Base-by-base conservation (phyloP, 2,113 vertebrate genomes). In the Eleginops maclovinus region DNA sequence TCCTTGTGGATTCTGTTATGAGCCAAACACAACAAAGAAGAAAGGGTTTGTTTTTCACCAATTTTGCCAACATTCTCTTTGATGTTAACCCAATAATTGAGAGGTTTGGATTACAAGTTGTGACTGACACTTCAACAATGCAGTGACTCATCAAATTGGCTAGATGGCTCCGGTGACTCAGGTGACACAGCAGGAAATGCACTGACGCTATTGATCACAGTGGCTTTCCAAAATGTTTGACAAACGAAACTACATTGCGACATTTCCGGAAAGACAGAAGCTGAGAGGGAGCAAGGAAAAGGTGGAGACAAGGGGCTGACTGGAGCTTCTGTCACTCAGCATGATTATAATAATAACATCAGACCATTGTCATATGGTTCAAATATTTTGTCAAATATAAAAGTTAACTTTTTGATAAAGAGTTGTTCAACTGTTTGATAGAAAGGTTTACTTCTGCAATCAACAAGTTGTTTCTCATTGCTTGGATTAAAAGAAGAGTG, bases 171-270 rank as follows among this genome's bases (percentile, higher is more conserved):
- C 65, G 75, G 60, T 17, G 50, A 51, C 87, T 82, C 81, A 84
- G 81, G 86, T 91, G 89, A 93, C 70, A 92, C 85, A 85, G 87
- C 85, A 81, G 82, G 79, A 85, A 86, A 78, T 82, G 75, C 77
- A 59, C 60, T 54, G 19, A 75, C 66, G 74, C 10, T 43, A 55
- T 61, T 78, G 81, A 86, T 87, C 53, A 67, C 47, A 63, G 61
- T 21, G 47, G n/a, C 62, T 68, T 44, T 75, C 59, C 43, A 74
- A 65, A 86, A 74, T 31, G 41, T 72, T 19, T 56, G 12, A 53
- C 16, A 28, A 49, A 43, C 3, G 9, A 9, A 51, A 22, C n/a
- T 36, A 17, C 7, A 61, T 24, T 62, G 59, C 4, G 31, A 36
- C 31, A 36, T 36, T 36, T n/a, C 10, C 56, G 24, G 46, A 15